Percentiles rank a stretch among this genome's conserved stretches.
These are phyloP conservation scores for Cylindroiulus punctatus DNA, from an alignment of 2,888 invertebrate species.

Conservation along the genomic window DNA sequence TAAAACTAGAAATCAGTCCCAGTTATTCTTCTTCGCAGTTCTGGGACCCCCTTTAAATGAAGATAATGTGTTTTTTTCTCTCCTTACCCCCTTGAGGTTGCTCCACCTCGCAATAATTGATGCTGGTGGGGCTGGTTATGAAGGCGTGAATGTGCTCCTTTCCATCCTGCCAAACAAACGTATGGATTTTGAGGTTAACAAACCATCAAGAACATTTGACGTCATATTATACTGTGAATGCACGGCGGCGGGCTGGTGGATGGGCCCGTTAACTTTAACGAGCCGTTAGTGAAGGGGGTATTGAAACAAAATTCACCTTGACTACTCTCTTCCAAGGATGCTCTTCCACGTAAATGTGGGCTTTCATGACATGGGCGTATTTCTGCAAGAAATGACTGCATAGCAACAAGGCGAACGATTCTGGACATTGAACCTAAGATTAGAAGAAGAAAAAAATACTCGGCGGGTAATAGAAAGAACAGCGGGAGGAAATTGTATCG, in stretches of 20 bases:
- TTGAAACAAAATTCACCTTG: slow-evolving; percentile 61
- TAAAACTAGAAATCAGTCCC: too few species aligned
- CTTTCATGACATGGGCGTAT: slow-evolving; percentile 79
- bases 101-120: slow-evolving; percentile 76
- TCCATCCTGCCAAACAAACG: slow-evolving; percentile 63
- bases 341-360: slow-evolving; percentile 76
- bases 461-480: neutral
- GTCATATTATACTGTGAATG: neutral
- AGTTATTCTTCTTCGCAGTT: too few species aligned
- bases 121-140: slow-evolving; percentile 75
- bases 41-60: too few species aligned
- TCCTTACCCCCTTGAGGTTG: slow-evolving; percentile 75
- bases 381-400: slow-evolving; percentile 79
- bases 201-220: neutral
- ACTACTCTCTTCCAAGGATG: slow-evolving; percentile 80
- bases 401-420: slow-evolving; percentile 79
- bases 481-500: neutral
- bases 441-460: slow-evolving; percentile 52
- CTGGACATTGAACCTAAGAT: slow-evolving; percentile 72
- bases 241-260: neutral
- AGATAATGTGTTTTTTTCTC: neutral
- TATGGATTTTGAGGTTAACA: slow-evolving; percentile 9
- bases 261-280: neutral
- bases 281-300: neutral
- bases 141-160: slow-evolving; percentile 80